phyloP scores from a whole-genome alignment of 2,113 vertebrate genomes.

The Crocuta crocuta region DNA sequence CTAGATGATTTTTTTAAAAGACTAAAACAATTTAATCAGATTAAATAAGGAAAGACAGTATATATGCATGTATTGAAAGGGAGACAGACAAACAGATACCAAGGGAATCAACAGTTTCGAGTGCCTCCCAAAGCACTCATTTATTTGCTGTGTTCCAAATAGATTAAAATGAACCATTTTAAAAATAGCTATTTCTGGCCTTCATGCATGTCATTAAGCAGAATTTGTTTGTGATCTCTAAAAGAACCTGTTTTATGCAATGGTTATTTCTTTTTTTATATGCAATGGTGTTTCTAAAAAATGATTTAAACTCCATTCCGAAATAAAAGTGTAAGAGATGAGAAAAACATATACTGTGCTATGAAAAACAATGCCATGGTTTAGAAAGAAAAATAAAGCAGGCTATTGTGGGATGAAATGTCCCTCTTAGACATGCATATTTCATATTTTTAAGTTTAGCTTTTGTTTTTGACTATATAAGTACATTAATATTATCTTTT shows the following conservation, averaged over 20 bases:
- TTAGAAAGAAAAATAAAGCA: neutral
- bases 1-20: neutral
- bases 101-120: neutral
- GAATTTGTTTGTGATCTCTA: neutral
- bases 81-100: neutral
- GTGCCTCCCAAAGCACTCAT: neutral
- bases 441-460: neutral
- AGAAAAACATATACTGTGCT: neutral
- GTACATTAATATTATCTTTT: neutral
- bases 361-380: neutral
- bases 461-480: neutral
- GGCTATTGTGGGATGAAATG: neutral
- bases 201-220: neutral
- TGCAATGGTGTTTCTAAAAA: neutral
- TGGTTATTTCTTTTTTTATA: neutral
- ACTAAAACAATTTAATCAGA: neutral
- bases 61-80: neutral
- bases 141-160: neutral
- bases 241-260: neutral
- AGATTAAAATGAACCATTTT: neutral
- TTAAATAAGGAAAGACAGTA: neutral
- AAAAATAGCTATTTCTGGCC: neutral
- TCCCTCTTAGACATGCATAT: neutral
- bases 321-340: neutral
- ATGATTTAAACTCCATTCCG: neutral